phyloP scores from a whole-genome alignment of 1,140 invertebrate genomes.

The Drosophila aff. region DNA sequence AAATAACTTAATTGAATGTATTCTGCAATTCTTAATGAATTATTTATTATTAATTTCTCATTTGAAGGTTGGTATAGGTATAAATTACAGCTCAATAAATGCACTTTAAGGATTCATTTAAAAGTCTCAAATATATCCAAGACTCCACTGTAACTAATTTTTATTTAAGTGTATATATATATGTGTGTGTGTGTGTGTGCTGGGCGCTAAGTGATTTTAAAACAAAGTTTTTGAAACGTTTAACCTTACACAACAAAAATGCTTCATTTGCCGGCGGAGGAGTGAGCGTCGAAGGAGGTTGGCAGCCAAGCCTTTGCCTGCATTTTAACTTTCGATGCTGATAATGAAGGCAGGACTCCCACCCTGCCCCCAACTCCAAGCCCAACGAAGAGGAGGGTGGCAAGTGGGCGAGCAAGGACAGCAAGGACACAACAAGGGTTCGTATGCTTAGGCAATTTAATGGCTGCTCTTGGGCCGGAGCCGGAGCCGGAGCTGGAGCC shows the following conservation, averaged over 20 bases:
- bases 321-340: slow-evolving; percentile 79
- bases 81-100: neutral
- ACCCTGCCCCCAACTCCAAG: neutral
- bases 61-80: neutral
- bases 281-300: neutral
- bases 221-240: slow-evolving; percentile 82
- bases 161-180: slow-evolving; percentile 9
- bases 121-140: neutral
- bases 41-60: neutral
- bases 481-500: slow-evolving; percentile 10
- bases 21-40: neutral
- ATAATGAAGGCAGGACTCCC: slow-evolving; percentile 66
- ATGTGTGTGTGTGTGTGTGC: slow-evolving; percentile 26
- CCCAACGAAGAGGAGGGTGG: neutral
- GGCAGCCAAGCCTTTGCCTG: slow-evolving; percentile 45
- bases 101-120: neutral
- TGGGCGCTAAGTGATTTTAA: slow-evolving; percentile 78
- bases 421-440: slow-evolving; percentile 55
- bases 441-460: slow-evolving; percentile 77
- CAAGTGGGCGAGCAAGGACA: slow-evolving; percentile 13
- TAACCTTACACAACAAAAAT: slow-evolving; percentile 78
- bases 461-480: slow-evolving; percentile 38
- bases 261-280: slow-evolving; percentile 21
- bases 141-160: slow-evolving; percentile 15
- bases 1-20: neutral